These are phyloP conservation scores for Cheilosia grossa DNA, from an alignment of 2,888 invertebrate genomes.

Conservation along the genomic window DNA sequence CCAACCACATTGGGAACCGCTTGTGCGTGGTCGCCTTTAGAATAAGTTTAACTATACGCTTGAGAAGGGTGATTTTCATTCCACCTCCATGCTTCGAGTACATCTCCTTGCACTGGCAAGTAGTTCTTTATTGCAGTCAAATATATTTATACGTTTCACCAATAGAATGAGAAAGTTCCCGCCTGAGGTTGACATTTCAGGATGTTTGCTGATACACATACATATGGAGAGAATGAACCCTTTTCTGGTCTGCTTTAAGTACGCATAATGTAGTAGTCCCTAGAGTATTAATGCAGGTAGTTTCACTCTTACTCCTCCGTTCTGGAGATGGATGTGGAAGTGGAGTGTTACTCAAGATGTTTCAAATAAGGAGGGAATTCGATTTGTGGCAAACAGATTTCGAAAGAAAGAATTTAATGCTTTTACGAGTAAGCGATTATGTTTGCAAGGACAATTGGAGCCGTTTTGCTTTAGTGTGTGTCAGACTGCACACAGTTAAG, in stretches of 20 bases:
- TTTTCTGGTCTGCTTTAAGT: not conserved
- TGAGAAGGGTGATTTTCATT: constrained; percentile 46
- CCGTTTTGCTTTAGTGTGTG: too few species aligned
- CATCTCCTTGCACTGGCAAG: constrained; percentile 39
- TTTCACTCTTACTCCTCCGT: not conserved
- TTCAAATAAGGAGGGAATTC: too few species aligned
- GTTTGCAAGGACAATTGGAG: too few species aligned
- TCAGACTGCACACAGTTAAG: too few species aligned
- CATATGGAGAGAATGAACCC: not conserved
- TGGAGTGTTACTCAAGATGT: not conserved
- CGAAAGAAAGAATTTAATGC: too few species aligned
- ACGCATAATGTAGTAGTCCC: not conserved
- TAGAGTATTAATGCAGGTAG: not conserved
- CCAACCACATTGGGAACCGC: not conserved
- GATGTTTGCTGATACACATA: constrained; percentile 34
- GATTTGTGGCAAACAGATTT: too few species aligned
- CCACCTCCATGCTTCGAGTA: constrained; percentile 5
- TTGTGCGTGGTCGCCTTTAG: not conserved
- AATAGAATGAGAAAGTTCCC: constrained; percentile 37
- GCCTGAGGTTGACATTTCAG: constrained; percentile 52
- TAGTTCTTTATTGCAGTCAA: constrained; percentile 34
- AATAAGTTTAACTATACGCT: constrained; percentile 14
- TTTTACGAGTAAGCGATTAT: too few species aligned
- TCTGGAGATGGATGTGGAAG: not conserved
- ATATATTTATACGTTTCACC: constrained; percentile 38